Evolutionary conservation across 2,113 vertebrate species (phyloP), one percentile per base, ranked within the genome.

Genomic region (Psephotus haematonotus): DNA sequence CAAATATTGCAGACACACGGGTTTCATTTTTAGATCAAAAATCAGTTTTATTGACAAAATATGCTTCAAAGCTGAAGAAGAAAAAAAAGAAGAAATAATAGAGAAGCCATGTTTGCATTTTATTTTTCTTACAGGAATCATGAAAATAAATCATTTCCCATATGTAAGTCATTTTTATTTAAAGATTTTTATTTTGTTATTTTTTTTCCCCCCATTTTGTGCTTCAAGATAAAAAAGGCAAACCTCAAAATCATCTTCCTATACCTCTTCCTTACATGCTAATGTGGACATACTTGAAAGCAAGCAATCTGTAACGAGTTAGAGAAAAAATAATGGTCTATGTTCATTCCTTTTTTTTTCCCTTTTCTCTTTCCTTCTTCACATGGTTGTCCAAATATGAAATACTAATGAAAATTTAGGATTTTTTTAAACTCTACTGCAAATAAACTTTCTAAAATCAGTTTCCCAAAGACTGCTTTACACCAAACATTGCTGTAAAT

Each of bases 221-320:
- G 3, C 11, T 65, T 91, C 55, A 78, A 59, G 6, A 3, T 24
- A 70, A 62, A 50, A 46, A 31, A 75, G 20, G 1, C 4, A 47
- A 53, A 69, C 13, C 0, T 1, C 43, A 37, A 47, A n/a, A 17
- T 69, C 6, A 25, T n/a, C 4, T 83, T 71, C 18, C 33, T 3
- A 24, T 81, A 47, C 6, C 7, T 60, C 29, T 85, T 86, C 29
- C 8, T 62, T 16, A 17, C 52, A 22, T 24, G 3, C 3, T 79
- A 5, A 29, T 53, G 47, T 4, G 77, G 16, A 49, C 18, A 41
- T 22, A 33, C 3, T 57, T 60, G 41, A 83, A 86, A 92, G n/a
- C 15, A 59, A 78, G 8, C 0, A 35, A 41, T 15, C 6, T 65
- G 1, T 23, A 77, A 44, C 16, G 23, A 10, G 2, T 69, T 72